phyloP scores from a whole-genome alignment of 2,888 invertebrate genomes.

The Orchesellides sinensis region DNA sequence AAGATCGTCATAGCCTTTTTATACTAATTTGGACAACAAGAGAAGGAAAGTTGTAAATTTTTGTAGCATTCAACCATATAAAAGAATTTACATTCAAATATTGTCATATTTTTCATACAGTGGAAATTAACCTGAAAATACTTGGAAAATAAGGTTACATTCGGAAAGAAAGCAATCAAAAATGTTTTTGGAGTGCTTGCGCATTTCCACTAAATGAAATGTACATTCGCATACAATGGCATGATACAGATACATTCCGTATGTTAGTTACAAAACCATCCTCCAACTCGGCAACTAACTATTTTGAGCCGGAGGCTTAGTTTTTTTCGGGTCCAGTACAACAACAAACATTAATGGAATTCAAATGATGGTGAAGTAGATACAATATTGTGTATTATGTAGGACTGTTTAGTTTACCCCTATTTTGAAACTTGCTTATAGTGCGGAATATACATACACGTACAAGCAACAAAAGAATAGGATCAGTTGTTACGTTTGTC shows the following conservation, averaged over 20 bases:
- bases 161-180: slow-evolving; percentile 2
- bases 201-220: neutral
- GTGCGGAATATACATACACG: too few relatives aligned
- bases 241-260: neutral
- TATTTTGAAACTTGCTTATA: too few relatives aligned
- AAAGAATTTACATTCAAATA: neutral
- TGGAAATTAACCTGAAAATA: slow-evolving; percentile 6
- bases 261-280: neutral
- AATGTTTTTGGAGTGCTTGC: neutral
- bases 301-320: neutral
- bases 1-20: neutral
- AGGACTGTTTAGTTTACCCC: too few relatives aligned
- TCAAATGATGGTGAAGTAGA: neutral
- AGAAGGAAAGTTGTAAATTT: neutral
- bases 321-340: neutral
- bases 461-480: too few relatives aligned
- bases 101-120: neutral
- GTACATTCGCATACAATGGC: neutral
- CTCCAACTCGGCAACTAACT: too few relatives aligned
- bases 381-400: too few relatives aligned
- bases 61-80: neutral
- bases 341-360: neutral
- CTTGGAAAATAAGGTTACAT: neutral
- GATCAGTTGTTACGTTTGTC: too few relatives aligned
- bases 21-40: neutral